These are phyloP conservation scores for Phataginus tetradactyla DNA, from an alignment of 2,797 vertebrate species.

Conservation along the genomic window DNA sequence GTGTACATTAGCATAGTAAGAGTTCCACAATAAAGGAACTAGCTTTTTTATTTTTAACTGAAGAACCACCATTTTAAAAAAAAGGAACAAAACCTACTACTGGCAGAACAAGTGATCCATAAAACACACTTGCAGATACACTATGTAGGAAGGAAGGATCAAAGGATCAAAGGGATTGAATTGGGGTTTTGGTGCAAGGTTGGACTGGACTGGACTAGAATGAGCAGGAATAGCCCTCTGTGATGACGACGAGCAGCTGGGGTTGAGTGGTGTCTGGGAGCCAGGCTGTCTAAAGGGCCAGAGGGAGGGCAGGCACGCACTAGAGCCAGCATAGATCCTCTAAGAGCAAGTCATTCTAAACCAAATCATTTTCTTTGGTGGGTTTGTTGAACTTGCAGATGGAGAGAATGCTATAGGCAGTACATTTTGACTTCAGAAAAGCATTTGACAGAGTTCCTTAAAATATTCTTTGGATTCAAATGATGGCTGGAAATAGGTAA, in stretches of 20 bases:
- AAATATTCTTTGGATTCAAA: neutral
- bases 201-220: neutral
- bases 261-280: neutral
- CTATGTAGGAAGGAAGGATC: neutral
- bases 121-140: neutral
- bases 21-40: neutral
- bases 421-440: neutral
- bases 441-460: neutral
- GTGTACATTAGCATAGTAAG: neutral
- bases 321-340: neutral
- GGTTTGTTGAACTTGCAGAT: neutral
- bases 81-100: neutral
- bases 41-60: conserved; percentile 25
- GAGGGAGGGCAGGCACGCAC: neutral
- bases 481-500: neutral
- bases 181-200: neutral
- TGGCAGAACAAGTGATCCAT: neutral
- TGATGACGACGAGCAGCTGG: neutral
- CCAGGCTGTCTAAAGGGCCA: neutral
- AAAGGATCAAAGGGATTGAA: neutral
- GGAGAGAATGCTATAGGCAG: neutral
- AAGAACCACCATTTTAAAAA: conserved; percentile 13
- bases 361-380: neutral
- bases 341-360: neutral
- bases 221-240: neutral